phyloP scores from a whole-genome alignment of 2,113 vertebrate genomes.

The Atherinomorus stipes region DNA sequence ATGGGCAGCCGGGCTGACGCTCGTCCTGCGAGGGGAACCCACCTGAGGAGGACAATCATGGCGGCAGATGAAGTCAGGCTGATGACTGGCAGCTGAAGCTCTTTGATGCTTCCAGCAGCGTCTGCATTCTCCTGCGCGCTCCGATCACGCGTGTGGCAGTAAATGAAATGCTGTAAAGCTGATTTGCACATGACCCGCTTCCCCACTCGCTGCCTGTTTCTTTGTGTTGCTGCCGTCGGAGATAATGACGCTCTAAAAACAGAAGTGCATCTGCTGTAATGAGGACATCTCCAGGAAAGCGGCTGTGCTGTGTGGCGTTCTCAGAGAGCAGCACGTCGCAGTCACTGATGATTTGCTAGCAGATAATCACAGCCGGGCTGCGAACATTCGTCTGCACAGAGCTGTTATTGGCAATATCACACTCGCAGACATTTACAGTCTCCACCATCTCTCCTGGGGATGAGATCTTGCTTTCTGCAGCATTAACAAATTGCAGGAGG shows the following conservation, averaged over 20 bases:
- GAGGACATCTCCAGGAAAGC: conserved; percentile 13
- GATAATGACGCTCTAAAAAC: conserved; percentile 15
- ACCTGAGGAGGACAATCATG: neutral
- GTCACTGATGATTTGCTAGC: conserved; percentile 30
- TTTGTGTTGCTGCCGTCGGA: neutral
- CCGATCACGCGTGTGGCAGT: neutral
- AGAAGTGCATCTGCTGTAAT: conserved; percentile 17
- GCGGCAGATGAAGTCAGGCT: neutral
- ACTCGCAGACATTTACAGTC: conserved; percentile 42
- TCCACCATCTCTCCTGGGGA: conserved; percentile 24
- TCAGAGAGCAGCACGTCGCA: conserved; percentile 6
- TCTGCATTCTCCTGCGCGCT: neutral
- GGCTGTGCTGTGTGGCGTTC: neutral
- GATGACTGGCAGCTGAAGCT: too few species aligned
- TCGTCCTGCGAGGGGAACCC: neutral
- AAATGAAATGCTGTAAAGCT: neutral
- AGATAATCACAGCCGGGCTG: conserved; percentile 38
- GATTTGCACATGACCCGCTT: conserved; percentile 8
- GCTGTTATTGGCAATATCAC: conserved; percentile 45
- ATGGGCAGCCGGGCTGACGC: conserved; percentile 8
- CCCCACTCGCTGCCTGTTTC: neutral
- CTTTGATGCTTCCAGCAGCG: neutral
- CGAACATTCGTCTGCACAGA: conserved; percentile 28
- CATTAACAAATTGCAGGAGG: conserved; percentile 60
- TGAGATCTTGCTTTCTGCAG: conserved; percentile 45